These are phyloP conservation scores for Scolopax rusticola DNA, from an alignment of 2,797 vertebrate genomes.

Conservation along the genomic window DNA sequence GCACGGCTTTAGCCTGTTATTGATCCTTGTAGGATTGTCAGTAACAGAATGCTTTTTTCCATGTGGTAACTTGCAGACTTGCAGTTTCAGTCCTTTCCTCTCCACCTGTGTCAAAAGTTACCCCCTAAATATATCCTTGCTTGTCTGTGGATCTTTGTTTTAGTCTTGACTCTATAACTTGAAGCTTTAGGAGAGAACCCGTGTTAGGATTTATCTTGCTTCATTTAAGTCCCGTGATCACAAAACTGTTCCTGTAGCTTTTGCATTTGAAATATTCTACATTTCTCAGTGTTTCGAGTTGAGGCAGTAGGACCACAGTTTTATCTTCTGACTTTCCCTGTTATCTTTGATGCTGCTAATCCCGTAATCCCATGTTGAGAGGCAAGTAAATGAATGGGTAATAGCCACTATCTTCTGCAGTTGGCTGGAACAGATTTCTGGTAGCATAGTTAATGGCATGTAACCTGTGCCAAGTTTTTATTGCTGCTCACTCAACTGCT, in stretches of 20 bases:
- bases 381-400: constrained; percentile 52
- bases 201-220: background rate
- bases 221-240: background rate
- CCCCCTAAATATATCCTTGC: background rate
- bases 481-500: constrained; percentile 55
- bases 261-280: background rate
- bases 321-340: background rate
- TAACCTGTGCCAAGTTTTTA: constrained; percentile 63
- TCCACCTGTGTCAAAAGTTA: background rate
- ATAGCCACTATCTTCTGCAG: constrained; percentile 38
- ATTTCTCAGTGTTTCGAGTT: background rate
- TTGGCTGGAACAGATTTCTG: constrained; percentile 52
- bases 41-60: background rate
- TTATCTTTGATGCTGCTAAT: constrained; percentile 57
- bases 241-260: background rate
- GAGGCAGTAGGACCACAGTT: background rate
- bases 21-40: background rate
- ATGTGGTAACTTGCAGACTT: background rate
- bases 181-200: background rate
- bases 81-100: background rate
- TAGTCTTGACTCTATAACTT: background rate
- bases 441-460: constrained; percentile 33
- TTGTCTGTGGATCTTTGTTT: background rate
- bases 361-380: constrained; percentile 62
- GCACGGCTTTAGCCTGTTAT: background rate